A percentile compares a stretch with the other conserved stretches of the same genome.
phyloP scores from a whole-genome alignment of 2,113 vertebrate genomes.

The Ploceus nigricollis region DNA sequence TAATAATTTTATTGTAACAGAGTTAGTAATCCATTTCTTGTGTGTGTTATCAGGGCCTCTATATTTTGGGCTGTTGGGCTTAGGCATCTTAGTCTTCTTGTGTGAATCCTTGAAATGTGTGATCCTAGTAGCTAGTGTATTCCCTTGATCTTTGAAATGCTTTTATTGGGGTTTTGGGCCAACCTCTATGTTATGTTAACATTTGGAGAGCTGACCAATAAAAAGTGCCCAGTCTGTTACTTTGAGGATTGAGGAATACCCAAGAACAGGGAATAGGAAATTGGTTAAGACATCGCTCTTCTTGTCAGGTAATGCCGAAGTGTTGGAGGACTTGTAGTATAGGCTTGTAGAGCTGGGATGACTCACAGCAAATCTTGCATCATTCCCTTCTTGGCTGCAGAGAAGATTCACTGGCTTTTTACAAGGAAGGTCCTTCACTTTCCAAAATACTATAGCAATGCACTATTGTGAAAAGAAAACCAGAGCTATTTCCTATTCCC shows the following conservation, averaged over 20 bases:
- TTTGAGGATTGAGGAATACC: neutral
- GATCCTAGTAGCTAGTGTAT: neutral
- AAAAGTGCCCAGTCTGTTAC: rapidly evolving
- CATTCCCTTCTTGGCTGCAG: neutral
- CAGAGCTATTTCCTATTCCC: neutral
- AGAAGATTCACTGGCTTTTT: neutral
- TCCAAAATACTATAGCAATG: neutral
- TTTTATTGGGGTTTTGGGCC: neutral
- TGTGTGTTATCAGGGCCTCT: neutral
- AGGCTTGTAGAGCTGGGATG: neutral
- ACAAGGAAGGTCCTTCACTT: neutral
- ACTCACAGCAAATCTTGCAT: neutral
- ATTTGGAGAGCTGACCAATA: neutral
- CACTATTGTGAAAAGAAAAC: neutral
- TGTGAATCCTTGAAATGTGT: neutral
- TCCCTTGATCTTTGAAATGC: neutral
- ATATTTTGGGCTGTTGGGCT: neutral
- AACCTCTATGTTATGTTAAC: neutral
- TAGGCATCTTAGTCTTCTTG: neutral
- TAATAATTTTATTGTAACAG: neutral
- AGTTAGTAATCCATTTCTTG: neutral
- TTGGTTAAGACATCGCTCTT: neutral
- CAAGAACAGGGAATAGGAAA: neutral
- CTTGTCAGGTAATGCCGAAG: neutral
- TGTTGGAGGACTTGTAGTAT: neutral